Evolutionary conservation across 2,888 invertebrate species (phyloP).

Genomic region (Ophion obscuratus): DNA sequence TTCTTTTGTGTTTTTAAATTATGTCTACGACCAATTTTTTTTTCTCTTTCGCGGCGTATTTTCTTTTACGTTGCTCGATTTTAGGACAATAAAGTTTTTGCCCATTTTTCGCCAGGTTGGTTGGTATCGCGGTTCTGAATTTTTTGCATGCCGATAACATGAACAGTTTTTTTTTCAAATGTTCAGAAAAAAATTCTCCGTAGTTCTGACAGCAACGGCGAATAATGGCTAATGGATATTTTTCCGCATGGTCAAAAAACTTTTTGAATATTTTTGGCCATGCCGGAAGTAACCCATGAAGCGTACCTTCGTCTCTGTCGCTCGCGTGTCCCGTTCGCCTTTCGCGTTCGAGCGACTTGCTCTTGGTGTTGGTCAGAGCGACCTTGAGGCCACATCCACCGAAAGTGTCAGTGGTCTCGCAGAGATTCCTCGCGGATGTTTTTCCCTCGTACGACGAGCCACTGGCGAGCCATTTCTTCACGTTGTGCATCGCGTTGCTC

Average conservation of each 20-base stretch:
- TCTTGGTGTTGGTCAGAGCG: constrained; percentile 61
- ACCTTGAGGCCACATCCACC: constrained; percentile 63
- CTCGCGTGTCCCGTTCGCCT: constrained; percentile 53
- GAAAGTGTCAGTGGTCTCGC: constrained; percentile 56
- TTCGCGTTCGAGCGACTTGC: constrained; percentile 68
- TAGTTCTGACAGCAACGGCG: no score
- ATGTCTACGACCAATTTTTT: not conserved
- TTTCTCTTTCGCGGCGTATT: not conserved
- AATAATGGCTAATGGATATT: not conserved
- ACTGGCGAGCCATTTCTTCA: constrained; percentile 69
- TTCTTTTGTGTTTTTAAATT: not conserved
- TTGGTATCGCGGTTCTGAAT: no score
- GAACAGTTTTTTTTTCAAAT: no score
- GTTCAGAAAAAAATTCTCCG: no score
- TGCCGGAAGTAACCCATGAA: not conserved
- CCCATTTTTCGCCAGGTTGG: no score
- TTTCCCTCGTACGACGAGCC: constrained; percentile 65
- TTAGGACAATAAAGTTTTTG: no score
- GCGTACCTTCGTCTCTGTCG: constrained; percentile 58
- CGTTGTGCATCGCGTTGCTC: constrained; percentile 69
- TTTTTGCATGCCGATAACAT: no score
- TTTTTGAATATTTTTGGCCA: not conserved
- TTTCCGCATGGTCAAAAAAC: not conserved
- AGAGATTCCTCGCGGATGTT: constrained; percentile 52
- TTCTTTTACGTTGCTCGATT: no score